Percentiles rank a stretch among this genome's conserved stretches.
These are phyloP conservation scores for Eremobia ochroleuca DNA, from an alignment of 2,888 invertebrate genomes.

Conservation along the genomic window DNA sequence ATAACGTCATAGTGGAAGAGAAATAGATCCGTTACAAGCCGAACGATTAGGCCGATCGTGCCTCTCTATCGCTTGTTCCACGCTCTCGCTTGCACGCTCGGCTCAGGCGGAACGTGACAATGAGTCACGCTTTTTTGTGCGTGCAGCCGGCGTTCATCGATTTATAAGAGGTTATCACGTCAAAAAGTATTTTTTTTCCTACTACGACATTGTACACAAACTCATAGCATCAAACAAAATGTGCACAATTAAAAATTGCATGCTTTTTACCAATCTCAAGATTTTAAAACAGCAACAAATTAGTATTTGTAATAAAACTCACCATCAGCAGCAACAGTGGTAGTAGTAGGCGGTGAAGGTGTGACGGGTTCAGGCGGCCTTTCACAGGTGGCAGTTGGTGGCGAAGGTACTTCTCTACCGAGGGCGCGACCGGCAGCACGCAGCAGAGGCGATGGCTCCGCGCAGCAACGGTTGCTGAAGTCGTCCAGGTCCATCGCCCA, in stretches of 20 bases:
- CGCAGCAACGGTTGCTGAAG: constrained; percentile 96
- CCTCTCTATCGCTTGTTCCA: too few relatives aligned
- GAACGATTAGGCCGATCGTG: too few relatives aligned
- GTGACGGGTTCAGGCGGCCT: constrained; percentile 94
- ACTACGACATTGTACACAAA: not conserved
- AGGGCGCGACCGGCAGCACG: constrained; percentile 95
- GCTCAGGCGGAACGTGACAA: too few relatives aligned
- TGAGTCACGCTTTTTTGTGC: too few relatives aligned
- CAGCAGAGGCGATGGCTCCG: constrained; percentile 94
- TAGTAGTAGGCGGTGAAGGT: constrained; percentile 94
- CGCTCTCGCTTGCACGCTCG: too few relatives aligned
- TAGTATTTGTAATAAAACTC: constrained; percentile 24
- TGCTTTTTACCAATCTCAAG: not conserved
- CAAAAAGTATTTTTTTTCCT: too few relatives aligned
- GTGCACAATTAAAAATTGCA: not conserved
- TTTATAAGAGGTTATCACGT: too few relatives aligned
- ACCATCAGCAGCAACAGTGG: constrained; percentile 90
- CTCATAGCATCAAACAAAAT: not conserved
- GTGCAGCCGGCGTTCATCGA: too few relatives aligned
- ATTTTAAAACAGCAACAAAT: not conserved
- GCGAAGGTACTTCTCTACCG: constrained; percentile 90
- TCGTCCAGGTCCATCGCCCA: constrained; percentile 98
- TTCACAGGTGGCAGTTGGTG: constrained; percentile 91
- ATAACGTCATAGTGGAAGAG: too few relatives aligned
- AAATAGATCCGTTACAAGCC: too few relatives aligned